Evolutionary conservation across 2,888 invertebrate genomes (phyloP), one percentile per base, ranked within the genome.

Genomic region (Drosophila neutralis): DNA sequence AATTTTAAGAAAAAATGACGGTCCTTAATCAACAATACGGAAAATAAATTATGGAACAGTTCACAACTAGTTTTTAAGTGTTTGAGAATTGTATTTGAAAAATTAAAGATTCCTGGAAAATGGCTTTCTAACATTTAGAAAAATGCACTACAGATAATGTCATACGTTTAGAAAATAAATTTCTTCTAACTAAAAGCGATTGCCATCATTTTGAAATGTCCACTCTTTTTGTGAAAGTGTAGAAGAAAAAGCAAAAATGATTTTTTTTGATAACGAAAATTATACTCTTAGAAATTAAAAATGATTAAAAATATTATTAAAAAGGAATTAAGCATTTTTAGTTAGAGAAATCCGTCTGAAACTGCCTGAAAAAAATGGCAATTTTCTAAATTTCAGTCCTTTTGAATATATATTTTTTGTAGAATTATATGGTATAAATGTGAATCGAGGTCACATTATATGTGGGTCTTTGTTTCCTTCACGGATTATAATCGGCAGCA

Each of bases 401-500:
- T 15, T 24, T 21, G 4, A 15, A 45, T 7, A 15, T 2, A 0
- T 4, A 0, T 15, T 15, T 36, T 35, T 24, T 27, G 0, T 40
- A 4, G 4, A 56, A 35, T 42, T 59, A 33, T 40, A 18, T 11
- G n/a, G 0, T 11, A 7, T 27, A 8, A 2, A 13, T 66, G 13
- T 33, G n/a, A 8, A 33, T 48, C 31, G 36, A n/a, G 13, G 15
- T 49, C 24, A 2, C 24, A 38, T 24, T n/a, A 21, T 35, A 31
- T 18, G 13, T 21, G 56, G 15, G 33, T 36, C n/a, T 60, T 67
- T n/a, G 54, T 36, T 69, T 24, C 72, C 33, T 69, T 68, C 56
- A 31, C 35, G 15, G 38, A 29, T 70, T 62, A 70, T 80, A 56
- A 64, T 69, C 57, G 74, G 74, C 59, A 59, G 69, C 71, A 79